Evolutionary conservation across 2,797 vertebrate species (phyloP), one percentile per base, ranked within the genome.

Genomic region (Falco cherrug): DNA sequence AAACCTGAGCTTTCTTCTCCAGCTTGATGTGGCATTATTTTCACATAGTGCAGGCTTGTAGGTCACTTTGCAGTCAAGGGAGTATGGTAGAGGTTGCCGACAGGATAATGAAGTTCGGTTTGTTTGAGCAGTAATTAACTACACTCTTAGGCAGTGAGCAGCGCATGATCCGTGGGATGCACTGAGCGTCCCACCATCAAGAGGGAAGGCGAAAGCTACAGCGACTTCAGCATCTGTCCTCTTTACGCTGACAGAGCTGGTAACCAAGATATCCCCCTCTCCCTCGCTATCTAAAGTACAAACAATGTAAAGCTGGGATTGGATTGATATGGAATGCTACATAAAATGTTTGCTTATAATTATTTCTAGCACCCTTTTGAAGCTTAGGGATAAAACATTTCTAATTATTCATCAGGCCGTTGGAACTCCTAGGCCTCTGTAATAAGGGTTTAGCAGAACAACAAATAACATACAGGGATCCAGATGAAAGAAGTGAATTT

Each of bases 301-400:
- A 98, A 97, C 89, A 96, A 75, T 37, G 7, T 90, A 96, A 97
- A 97, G 92, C 95, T 43, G 7, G 97, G 90, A 93, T 93, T 95
- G 97, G 81, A 96, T 95, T 98, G 98, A 98, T 97, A 97, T 1
- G 35, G 95, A 96, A 97, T 95, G 82, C 92, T 94, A 97, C 95
- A 98, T 96, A 98, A 98, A 97, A 98, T 98, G 97, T 98, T 98
- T 98, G 97, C 97, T 98, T 98, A 98, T 97, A 98, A 98, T 98
- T 98, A 98, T 98, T 98, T 98, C 97, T 98, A 98, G 97, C 97
- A 98, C 97, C 95, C 97, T 97, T 98, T 98, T 98, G 98, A 98
- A 98, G 98, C 94, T 97, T 77, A 89, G 83, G 97, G 97, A 98
- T 98, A 98, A 98, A 98, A 97, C 97, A 98, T 97, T 98, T 98